These are phyloP conservation scores for Aproaerema taeniolella DNA, from an alignment of 2,888 invertebrate species.

Conservation along the genomic window DNA sequence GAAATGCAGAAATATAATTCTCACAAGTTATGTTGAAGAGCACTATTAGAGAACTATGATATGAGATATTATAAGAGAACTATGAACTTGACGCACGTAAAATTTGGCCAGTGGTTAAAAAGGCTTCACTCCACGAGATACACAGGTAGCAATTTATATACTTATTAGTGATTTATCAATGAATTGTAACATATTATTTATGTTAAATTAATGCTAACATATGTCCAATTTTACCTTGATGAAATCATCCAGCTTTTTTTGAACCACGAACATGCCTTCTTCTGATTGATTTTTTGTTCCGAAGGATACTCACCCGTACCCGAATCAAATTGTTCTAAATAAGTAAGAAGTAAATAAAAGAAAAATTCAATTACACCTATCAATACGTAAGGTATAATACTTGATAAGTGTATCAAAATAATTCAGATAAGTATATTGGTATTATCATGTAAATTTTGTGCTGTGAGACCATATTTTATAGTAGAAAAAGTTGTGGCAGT, in stretches of 20 bases:
- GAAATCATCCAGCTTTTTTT: no score
- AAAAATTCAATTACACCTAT: constrained; percentile 36
- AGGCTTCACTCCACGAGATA: no score
- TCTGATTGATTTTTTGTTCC: constrained; percentile 47
- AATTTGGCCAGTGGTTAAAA: no score
- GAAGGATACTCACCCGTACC: constrained; percentile 20
- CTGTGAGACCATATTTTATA: constrained; percentile 35
- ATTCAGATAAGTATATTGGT: no score
- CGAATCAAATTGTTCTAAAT: constrained; percentile 9
- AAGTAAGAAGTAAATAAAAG: constrained; percentile 28
- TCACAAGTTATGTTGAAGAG: no score
- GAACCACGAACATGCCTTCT: constrained; percentile 68
- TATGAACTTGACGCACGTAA: no score
- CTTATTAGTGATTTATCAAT: background rate
- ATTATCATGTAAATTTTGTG: constrained; percentile 32
- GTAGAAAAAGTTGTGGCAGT: background rate
- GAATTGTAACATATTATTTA: background rate
- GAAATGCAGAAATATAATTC: no score
- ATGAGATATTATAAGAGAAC: no score
- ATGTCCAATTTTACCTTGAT: no score
- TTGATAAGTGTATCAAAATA: constrained; percentile 18
- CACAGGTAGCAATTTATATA: no score
- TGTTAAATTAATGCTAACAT: no score
- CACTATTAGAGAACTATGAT: no score
- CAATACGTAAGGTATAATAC: constrained; percentile 41